Evolutionary conservation across 2,113 vertebrate genomes (phyloP).

Genomic region (Rhea pennata): DNA sequence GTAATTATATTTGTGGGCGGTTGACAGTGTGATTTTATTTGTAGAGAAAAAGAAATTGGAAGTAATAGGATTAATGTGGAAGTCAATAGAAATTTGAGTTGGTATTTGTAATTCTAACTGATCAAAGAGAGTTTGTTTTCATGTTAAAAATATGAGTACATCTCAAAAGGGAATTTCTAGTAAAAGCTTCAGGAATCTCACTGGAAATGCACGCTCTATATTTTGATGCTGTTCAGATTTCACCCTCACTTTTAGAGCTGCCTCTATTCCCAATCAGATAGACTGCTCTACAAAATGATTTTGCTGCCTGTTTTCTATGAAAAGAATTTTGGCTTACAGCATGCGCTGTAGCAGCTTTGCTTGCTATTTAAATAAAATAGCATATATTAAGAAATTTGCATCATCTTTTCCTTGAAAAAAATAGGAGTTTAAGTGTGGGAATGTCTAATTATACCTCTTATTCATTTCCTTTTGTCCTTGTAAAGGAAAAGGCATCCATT

Average conservation of each 20-base stretch:
- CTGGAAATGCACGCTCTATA: not conserved
- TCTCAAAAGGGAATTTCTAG: not conserved
- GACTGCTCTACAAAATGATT: not conserved
- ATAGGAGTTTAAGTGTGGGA: not conserved
- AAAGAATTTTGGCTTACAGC: not conserved
- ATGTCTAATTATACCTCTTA: constrained; percentile 6
- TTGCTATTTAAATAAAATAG: constrained; percentile 28
- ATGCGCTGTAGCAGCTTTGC: not conserved
- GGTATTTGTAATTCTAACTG: not conserved
- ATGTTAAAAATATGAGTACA: not conserved
- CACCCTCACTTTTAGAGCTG: not conserved
- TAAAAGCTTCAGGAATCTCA: not conserved
- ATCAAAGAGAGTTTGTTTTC: not conserved
- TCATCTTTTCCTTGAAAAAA: not conserved
- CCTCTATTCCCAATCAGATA: not conserved
- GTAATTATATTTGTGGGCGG: not conserved
- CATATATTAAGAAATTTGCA: not conserved
- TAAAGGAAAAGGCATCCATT: not conserved
- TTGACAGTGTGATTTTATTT: not conserved
- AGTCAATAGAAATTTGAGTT: not conserved
- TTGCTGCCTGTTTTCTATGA: not conserved
- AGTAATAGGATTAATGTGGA: not conserved
- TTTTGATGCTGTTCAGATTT: not conserved
- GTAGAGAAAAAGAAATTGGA: not conserved
- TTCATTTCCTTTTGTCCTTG: constrained; percentile 28